Base-by-base conservation (phyloP, 2,797 vertebrate species). In the Avahi laniger region DNA sequence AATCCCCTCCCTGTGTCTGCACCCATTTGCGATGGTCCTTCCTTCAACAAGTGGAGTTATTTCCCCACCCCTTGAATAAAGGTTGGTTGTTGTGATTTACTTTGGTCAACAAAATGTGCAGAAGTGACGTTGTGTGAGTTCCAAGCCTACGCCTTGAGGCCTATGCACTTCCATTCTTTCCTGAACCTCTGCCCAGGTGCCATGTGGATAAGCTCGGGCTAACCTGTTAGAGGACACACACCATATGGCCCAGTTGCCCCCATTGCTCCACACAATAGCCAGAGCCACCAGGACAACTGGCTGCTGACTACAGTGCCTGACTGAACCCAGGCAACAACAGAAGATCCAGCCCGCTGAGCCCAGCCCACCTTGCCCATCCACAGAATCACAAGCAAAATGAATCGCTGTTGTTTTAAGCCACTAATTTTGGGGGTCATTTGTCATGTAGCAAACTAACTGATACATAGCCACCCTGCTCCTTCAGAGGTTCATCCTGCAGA, bases 21-120 rank as follows among this genome's bases (percentile, higher is more conserved):
- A 48, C 0, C 14, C 22, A 26, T 35, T 24, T 48, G 67, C n/a
- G 6, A 14, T 0, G 1, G 38, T 0, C 43, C 46, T 28, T 61
- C 69, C 33, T 1, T 48, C 22, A 14, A 11, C 3, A 46, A 6
- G 30, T 5, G 20, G 28, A 69, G 12, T 12, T 24, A 26, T n/a
- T 54, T 61, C 33, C 75, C 61, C 22, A 15, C 10, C 13, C 30
- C 61, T 38, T 41, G 28, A 43, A 35, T 18, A 5, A 26, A 38
- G 57, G 13, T 13, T 30, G 38, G 17, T 38, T 43, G 13, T 24
- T 3, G 22, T n/a, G 33, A 13, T 30, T 38, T 86, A 7, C 65
- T 91, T 41, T 91, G 69, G 52, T 18, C 59, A 1, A 28, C 28
- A 24, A 11, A 43, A 35, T 2, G 15, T 35, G 4, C 18, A 72